These are phyloP conservation scores for Thera obeliscata DNA, from an alignment of 2,888 invertebrate species.

Conservation along the genomic window DNA sequence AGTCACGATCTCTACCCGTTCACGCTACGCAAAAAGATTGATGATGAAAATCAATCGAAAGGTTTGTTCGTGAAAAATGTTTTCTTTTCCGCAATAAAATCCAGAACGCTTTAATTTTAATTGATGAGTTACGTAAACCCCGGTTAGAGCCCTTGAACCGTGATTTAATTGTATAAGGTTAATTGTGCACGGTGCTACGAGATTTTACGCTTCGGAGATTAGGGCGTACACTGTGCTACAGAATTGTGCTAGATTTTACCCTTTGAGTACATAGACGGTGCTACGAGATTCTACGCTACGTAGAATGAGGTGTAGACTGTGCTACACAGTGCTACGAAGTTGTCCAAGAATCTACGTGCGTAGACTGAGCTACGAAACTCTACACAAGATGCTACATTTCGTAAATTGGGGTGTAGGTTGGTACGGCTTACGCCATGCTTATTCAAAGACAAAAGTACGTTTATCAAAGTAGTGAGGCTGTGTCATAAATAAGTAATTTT, in stretches of 20 bases:
- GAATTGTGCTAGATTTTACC: neutral
- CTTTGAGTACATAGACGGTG: neutral
- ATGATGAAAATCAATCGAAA: slow-evolving; percentile 30
- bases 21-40: slow-evolving; percentile 23
- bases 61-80: slow-evolving; percentile 22
- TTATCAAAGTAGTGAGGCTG: too few relatives aligned
- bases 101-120: neutral
- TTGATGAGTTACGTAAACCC: slow-evolving; percentile 5
- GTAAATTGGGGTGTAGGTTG: neutral
- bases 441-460: too few relatives aligned
- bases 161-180: neutral
- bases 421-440: neutral
- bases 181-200: neutral
- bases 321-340: neutral
- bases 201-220: neutral
- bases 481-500: too few relatives aligned
- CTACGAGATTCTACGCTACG: slow-evolving; percentile 1
- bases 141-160: neutral
- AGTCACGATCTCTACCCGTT: slow-evolving; percentile 41
- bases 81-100: slow-evolving; percentile 9
- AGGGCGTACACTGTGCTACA: slow-evolving; percentile 4
- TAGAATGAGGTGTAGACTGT: neutral
- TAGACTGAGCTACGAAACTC: neutral
- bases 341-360: neutral
- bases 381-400: neutral